Conservation (phyloP, 2,113 vertebrate species). For the Haliaeetus leucogaster region DNA sequence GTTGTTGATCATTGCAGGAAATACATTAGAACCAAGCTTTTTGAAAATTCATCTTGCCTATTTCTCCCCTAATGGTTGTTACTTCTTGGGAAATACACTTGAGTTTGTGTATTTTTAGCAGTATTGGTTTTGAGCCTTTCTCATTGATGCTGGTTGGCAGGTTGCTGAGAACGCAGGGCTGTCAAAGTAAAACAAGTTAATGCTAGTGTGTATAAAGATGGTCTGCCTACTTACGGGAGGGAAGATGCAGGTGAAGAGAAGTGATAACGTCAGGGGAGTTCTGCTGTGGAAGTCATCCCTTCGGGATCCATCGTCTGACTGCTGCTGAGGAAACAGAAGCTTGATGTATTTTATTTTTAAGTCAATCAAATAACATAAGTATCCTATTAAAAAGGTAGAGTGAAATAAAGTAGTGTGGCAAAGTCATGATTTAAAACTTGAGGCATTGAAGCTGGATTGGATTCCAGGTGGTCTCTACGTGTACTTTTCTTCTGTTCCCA, state of each 20-base stretch:
- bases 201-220: not conserved
- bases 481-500: not conserved
- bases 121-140: not conserved
- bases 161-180: not conserved
- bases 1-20: not conserved
- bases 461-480: not conserved
- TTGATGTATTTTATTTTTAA: not conserved
- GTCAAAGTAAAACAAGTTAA: not conserved
- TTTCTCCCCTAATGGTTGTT: not conserved
- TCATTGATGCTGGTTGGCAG: not conserved
- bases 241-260: not conserved
- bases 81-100: not conserved
- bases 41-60: not conserved
- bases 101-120: not conserved
- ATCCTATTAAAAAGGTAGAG: not conserved
- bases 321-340: not conserved
- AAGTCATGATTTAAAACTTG: not conserved
- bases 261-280: not conserved
- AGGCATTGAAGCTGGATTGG: not conserved
- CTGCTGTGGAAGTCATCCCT: not conserved
- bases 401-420: not conserved
- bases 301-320: not conserved
- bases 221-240: not conserved
- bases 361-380: not conserved
- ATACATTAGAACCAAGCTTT: not conserved